These are phyloP conservation scores for Drosophila paranaensis DNA, from an alignment of 2,888 invertebrate species.

Conservation along the genomic window DNA sequence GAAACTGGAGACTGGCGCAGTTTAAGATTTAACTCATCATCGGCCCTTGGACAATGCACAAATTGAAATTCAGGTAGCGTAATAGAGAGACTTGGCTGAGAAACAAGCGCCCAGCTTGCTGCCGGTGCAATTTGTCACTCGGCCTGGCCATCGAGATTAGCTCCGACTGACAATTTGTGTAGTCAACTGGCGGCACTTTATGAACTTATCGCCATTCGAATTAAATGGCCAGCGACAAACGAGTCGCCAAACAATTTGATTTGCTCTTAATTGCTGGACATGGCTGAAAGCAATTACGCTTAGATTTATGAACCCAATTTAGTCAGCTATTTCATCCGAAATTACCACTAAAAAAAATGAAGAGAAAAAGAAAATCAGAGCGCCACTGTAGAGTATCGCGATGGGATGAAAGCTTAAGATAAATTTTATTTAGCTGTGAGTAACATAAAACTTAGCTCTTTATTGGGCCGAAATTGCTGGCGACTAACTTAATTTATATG, in stretches of 20 bases:
- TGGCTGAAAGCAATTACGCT: conserved; percentile 49
- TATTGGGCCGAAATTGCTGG: not conserved
- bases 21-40: conserved; percentile 9
- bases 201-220: conserved; percentile 26
- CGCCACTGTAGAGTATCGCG: conserved; percentile 1
- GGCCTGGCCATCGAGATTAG: conserved; percentile 59
- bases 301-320: conserved; percentile 65
- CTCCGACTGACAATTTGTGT: conserved; percentile 36
- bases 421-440: conserved; percentile 13
- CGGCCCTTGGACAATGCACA: conserved; percentile 6
- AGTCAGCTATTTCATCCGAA: conserved; percentile 34
- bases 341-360: conserved; percentile 9
- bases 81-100: not conserved
- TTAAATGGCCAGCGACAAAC: conserved; percentile 16
- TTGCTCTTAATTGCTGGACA: conserved; percentile 63
- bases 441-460: conserved; percentile 6
- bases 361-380: not conserved
- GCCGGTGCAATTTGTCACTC: conserved; percentile 37
- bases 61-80: conserved; percentile 31
- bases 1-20: conserved; percentile 8
- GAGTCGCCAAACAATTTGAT: conserved; percentile 58
- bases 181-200: conserved; percentile 35
- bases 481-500: conserved; percentile 1
- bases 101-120: conserved; percentile 11
- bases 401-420: conserved; percentile 23